A percentile compares a stretch with the other conserved stretches of the same genome.
These are phyloP conservation scores for Lasioglossum marginatum DNA, from an alignment of 2,888 invertebrate species.

Conservation along the genomic window DNA sequence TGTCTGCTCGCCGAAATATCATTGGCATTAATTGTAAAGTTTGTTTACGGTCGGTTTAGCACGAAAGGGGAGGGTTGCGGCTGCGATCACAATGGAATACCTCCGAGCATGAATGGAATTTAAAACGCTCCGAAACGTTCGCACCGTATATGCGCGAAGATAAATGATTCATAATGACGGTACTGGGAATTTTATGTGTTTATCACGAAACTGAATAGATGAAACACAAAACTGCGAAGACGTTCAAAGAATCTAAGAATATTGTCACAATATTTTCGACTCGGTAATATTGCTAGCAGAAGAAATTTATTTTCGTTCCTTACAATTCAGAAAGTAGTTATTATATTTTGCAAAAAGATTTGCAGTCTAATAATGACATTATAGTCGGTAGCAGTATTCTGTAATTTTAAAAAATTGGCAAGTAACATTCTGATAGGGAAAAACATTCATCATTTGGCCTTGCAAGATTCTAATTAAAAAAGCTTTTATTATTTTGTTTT, in stretches of 20 bases:
- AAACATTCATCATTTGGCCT: neutral
- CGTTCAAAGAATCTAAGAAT: neutral
- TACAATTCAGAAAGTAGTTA: neutral
- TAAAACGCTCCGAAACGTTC: neutral
- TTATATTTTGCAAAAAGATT: neutral
- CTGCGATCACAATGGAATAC: neutral
- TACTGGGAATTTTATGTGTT: neutral
- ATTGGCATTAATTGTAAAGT: constrained; percentile 7
- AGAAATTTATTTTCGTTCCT: no score
- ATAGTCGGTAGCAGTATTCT: neutral
- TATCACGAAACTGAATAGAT: neutral
- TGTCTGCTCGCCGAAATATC: neutral
- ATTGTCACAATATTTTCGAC: neutral
- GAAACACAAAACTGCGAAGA: neutral
- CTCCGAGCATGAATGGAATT: constrained; percentile 9
- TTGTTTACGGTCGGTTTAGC: constrained; percentile 13
- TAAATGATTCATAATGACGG: neutral
- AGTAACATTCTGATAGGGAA: neutral
- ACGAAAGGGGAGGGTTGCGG: constrained; percentile 4
- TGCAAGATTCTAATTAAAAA: neutral
- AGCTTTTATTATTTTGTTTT: no score
- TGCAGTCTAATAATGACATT: neutral
- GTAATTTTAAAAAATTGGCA: neutral
- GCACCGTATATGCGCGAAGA: neutral
- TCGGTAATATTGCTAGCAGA: no score